Evolutionary conservation across 2,797 vertebrate genomes (phyloP).

Genomic region (Aeoliscus strigatus): DNA sequence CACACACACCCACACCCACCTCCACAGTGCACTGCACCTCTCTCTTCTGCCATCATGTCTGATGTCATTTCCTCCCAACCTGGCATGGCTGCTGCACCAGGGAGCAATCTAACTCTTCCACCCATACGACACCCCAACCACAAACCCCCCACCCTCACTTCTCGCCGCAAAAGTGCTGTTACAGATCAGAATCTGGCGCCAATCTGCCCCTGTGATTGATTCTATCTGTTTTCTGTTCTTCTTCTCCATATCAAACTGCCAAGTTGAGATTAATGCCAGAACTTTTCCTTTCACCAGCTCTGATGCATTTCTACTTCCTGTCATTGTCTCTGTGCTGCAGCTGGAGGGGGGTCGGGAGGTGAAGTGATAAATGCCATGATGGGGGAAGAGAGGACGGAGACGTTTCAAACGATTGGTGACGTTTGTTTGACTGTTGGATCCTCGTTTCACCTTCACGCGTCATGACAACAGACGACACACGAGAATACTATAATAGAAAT

Average conservation of each 20-base stretch:
- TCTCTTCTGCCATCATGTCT: conserved; percentile 17
- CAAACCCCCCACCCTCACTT: conserved; percentile 18
- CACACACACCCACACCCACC: too few relatives aligned
- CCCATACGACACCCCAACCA: conserved; percentile 28
- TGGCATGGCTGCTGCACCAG: conserved; percentile 29
- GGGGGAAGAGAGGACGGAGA: too few relatives aligned
- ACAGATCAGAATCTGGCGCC: conserved; percentile 60
- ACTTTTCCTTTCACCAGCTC: conserved; percentile 13
- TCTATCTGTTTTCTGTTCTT: conserved; percentile 29
- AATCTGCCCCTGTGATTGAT: conserved; percentile 53
- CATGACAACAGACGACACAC: too few relatives aligned
- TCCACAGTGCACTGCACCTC: neutral
- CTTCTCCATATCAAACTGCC: conserved; percentile 32
- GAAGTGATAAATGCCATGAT: neutral
- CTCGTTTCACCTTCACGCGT: too few relatives aligned
- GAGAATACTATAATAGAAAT: too few relatives aligned
- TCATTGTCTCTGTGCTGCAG: conserved; percentile 21
- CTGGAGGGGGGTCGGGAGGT: neutral
- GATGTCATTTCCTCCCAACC: conserved; percentile 52
- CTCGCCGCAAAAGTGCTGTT: conserved; percentile 51
- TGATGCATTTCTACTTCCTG: conserved; percentile 19
- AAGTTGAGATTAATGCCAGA: conserved; percentile 41
- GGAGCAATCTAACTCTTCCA: conserved; percentile 46
- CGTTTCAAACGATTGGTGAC: too few relatives aligned
- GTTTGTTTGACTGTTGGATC: too few relatives aligned